Base-by-base conservation (phyloP, 2,113 vertebrate genomes). In the Gambusia affinis region DNA sequence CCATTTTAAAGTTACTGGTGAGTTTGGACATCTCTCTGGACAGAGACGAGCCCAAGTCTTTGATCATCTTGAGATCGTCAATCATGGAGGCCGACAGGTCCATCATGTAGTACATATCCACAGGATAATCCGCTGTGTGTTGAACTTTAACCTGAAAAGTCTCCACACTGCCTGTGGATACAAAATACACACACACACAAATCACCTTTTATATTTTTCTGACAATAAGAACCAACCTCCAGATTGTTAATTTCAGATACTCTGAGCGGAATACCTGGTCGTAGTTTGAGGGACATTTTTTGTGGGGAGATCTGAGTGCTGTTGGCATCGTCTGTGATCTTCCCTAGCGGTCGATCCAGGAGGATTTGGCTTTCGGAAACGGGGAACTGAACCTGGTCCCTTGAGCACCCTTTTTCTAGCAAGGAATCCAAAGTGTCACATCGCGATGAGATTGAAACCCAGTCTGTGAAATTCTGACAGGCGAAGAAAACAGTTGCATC, bases 31-130 rank as follows among this genome's bases (percentile, higher is more conserved):
- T 99, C 90, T 97, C 96, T 90, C 94, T 96, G 51, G 97, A 97
- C 61, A 99, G 94, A 44, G 94, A 90, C 29, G 98, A 96, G 6
- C 98, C 98, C 86, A 99, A 80, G 83, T 95, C 92, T 91, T 96
- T 98, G 85, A 99, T 99, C 82, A 83, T 97, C 19, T 93, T 70
- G 84, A 99, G 94, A 86, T 99, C 98, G 1, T 99, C 97, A 0
- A 91, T 64, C 97, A 99, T 98, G 76, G 98, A 99, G 31, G 96
- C 98, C 0, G 98, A 99, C 87, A 99, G 94, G 89, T 99, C 98
- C 98, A 99, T 99, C 88, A 99, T 94, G 91, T 99, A 99, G 92
- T 99, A 99, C 64, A 99, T 93, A 79, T 99, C 98, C 67, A 99
- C 96, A 0, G 98, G 98, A 83, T 99, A 97, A 91, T 99, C 97